These are phyloP conservation scores for Campoletis sonorensis DNA, from an alignment of 1,140 invertebrate genomes.

Conservation along the genomic window DNA sequence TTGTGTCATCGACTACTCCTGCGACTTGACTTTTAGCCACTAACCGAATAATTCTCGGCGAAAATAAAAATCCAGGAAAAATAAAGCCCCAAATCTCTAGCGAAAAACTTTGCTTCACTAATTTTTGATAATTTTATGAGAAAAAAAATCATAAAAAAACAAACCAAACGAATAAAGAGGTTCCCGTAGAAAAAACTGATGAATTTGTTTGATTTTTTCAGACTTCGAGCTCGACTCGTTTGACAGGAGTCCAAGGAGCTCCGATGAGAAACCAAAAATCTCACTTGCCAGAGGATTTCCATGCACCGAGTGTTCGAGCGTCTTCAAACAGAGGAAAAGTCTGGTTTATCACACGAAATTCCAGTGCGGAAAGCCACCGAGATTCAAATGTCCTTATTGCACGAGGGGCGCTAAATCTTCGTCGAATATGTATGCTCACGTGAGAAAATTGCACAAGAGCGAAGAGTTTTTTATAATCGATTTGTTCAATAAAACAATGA, in stretches of 20 bases:
- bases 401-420: slow-evolving; percentile 69
- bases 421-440: slow-evolving; percentile 64
- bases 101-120: slow-evolving; percentile 69
- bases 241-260: not conserved
- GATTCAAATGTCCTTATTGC: slow-evolving; percentile 86
- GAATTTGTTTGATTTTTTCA: slow-evolving; percentile 45
- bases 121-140: not conserved
- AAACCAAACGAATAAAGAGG: not conserved
- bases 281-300: slow-evolving; percentile 59
- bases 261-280: not conserved
- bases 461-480: slow-evolving; percentile 51
- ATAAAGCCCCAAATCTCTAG: not conserved
- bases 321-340: slow-evolving; percentile 76
- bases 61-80: not conserved
- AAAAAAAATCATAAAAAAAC: not conserved
- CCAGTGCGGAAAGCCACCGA: slow-evolving; percentile 81
- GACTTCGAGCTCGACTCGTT: slow-evolving; percentile 30
- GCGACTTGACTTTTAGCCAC: no score
- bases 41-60: not conserved
- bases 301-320: slow-evolving; percentile 78
- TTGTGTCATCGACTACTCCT: no score
- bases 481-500: slow-evolving; percentile 7
- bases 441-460: slow-evolving; percentile 54
- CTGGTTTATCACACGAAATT: slow-evolving; percentile 78
- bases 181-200: slow-evolving; percentile 24